Percentiles rank a stretch among this genome's conserved stretches.
phyloP scores from a whole-genome alignment of 2,888 invertebrate species.

The Rhingia rostrata region DNA sequence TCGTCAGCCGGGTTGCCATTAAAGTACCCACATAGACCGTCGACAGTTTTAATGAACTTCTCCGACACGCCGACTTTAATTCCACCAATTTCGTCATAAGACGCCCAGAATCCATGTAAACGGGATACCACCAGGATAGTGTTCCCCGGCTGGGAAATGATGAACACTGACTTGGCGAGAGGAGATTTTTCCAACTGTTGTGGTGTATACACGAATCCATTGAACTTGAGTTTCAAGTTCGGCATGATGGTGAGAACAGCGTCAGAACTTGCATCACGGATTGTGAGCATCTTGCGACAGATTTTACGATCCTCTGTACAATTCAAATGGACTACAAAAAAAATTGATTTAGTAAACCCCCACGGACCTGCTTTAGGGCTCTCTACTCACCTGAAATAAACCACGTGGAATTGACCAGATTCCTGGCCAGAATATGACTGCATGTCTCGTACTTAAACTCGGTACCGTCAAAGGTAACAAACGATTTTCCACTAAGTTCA shows the following conservation, averaged over 20 bases:
- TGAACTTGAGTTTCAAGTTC: slow-evolving; percentile 87
- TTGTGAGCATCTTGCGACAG: slow-evolving; percentile 87
- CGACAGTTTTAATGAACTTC: slow-evolving; percentile 86
- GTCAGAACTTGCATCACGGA: slow-evolving; percentile 85
- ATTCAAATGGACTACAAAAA: slow-evolving; percentile 85
- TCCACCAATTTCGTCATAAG: slow-evolving; percentile 88
- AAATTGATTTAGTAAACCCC: slow-evolving; percentile 6
- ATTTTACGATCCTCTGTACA: slow-evolving; percentile 81
- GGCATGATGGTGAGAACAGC: slow-evolving; percentile 84
- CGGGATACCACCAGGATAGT: slow-evolving; percentile 88
- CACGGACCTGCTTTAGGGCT: too few relatives aligned
- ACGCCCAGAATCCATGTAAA: slow-evolving; percentile 89
- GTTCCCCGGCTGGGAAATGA: slow-evolving; percentile 88
- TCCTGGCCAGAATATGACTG: slow-evolving; percentile 90
- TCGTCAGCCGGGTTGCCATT: slow-evolving; percentile 88
- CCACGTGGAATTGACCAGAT: slow-evolving; percentile 88
- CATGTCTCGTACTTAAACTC: slow-evolving; percentile 92
- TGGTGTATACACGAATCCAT: slow-evolving; percentile 85
- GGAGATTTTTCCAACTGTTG: slow-evolving; percentile 81
- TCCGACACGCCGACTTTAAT: slow-evolving; percentile 88
- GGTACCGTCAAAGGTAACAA: slow-evolving; percentile 91
- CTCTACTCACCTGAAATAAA: slow-evolving; percentile 86
- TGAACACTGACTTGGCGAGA: slow-evolving; percentile 84
- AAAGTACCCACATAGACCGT: slow-evolving; percentile 91
- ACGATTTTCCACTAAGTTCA: slow-evolving; percentile 88